These are phyloP conservation scores for Leptinotarsa tumamoca DNA, from an alignment of 2,888 invertebrate species.

Conservation along the genomic window DNA sequence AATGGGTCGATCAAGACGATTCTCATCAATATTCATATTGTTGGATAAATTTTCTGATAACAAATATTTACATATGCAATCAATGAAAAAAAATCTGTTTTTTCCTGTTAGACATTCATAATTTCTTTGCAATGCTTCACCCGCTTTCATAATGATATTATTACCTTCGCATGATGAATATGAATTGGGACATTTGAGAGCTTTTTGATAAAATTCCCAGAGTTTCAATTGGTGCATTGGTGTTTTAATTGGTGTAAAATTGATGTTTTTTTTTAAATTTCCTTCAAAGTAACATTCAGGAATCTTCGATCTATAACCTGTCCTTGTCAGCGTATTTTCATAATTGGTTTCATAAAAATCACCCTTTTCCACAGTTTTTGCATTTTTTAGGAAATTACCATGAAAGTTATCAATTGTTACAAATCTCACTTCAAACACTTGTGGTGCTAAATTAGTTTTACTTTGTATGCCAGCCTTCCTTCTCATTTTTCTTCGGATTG, in stretches of 20 bases:
- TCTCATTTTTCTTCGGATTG: slow-evolving; percentile 48
- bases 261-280: not conserved
- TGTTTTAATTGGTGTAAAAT: not conserved
- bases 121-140: slow-evolving; percentile 11
- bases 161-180: not conserved
- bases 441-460: slow-evolving; percentile 40
- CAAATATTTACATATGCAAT: slow-evolving; percentile 28
- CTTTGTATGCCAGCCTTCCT: slow-evolving; percentile 38
- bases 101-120: slow-evolving; percentile 13
- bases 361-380: not conserved
- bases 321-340: not conserved
- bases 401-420: slow-evolving; percentile 43
- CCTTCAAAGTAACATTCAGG: not conserved
- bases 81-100: slow-evolving; percentile 28
- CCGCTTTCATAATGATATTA: slow-evolving; percentile 3
- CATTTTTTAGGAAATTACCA: slow-evolving; percentile 7
- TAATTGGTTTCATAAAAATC: slow-evolving; percentile 1
- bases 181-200: not conserved
- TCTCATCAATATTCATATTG: not conserved
- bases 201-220: slow-evolving; percentile 12
- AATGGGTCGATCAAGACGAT: too few relatives aligned
- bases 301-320: not conserved
- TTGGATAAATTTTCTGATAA: not conserved
- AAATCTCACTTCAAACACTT: slow-evolving; percentile 54
- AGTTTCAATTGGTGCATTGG: not conserved